phyloP scores from a whole-genome alignment of 2,888 invertebrate genomes.

The Coleophora flavipennella region DNA sequence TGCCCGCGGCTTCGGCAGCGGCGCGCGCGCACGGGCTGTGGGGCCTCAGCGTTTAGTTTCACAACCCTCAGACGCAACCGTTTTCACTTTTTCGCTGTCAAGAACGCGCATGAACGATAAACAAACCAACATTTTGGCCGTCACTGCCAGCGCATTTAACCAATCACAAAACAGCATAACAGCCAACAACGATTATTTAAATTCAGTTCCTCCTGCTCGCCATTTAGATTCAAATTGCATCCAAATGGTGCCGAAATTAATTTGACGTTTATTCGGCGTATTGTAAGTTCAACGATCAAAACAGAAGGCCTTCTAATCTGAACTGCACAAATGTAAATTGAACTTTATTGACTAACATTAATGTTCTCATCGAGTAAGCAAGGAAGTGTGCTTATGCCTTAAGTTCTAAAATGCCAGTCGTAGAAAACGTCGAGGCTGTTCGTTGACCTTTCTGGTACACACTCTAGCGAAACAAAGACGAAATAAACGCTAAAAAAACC shows the following conservation, averaged over 20 bases:
- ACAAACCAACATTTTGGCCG: constrained; percentile 70
- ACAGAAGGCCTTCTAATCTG: constrained; percentile 43
- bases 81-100: constrained; percentile 74
- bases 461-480: constrained; percentile 64
- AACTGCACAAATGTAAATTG: constrained; percentile 27
- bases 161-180: constrained; percentile 30
- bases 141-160: constrained; percentile 42
- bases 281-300: constrained; percentile 34
- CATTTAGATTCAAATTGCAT: constrained; percentile 42
- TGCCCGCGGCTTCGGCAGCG: constrained; percentile 12
- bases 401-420: constrained; percentile 32
- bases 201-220: constrained; percentile 29
- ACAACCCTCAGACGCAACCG: constrained; percentile 61
- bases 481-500: constrained; percentile 56
- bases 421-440: constrained; percentile 71
- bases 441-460: constrained; percentile 70
- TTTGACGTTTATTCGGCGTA: constrained; percentile 30
- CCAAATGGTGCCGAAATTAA: constrained; percentile 28
- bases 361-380: constrained; percentile 28
- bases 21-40: constrained; percentile 29
- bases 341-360: constrained; percentile 39
- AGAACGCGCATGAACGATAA: constrained; percentile 68
- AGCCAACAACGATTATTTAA: constrained; percentile 22
- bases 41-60: constrained; percentile 55
- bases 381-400: constrained; percentile 30